phyloP scores from a whole-genome alignment of 2,888 invertebrate genomes.

The Matsumyia berberina region DNA sequence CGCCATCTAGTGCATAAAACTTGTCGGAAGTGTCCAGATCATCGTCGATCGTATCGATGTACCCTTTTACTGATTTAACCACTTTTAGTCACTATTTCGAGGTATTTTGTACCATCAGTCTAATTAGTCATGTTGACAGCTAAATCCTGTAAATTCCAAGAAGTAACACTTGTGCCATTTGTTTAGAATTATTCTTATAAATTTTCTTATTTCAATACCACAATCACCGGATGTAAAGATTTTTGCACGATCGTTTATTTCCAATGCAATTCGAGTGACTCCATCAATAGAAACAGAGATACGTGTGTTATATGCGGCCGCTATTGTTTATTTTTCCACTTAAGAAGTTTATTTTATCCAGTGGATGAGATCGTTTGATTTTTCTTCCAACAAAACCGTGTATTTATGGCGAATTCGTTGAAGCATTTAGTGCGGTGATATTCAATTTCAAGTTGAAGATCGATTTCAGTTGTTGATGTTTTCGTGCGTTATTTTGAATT shows the following conservation, averaged over 20 bases:
- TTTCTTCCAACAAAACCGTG: slow-evolving; percentile 9
- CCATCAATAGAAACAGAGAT: neutral
- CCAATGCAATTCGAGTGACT: slow-evolving; percentile 32
- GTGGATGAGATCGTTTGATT: neutral
- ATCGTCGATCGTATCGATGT: no score
- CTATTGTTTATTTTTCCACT: slow-evolving; percentile 26
- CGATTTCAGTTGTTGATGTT: slow-evolving; percentile 5
- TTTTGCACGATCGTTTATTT: slow-evolving; percentile 14
- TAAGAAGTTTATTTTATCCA: neutral
- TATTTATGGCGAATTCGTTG: slow-evolving; percentile 12
- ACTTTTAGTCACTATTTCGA: no score
- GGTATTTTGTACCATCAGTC: no score
- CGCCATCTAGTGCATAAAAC: no score
- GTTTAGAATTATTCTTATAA: neutral
- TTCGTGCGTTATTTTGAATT: neutral
- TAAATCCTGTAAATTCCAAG: no score
- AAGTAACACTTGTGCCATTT: no score
- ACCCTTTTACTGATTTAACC: no score
- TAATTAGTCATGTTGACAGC: no score
- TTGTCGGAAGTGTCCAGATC: no score
- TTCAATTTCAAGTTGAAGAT: slow-evolving; percentile 31
- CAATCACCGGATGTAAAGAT: slow-evolving; percentile 18
- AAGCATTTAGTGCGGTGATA: neutral
- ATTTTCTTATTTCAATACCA: neutral
- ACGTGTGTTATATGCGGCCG: neutral